These are phyloP conservation scores for Pseudorasbora parva DNA, from an alignment of 2,113 vertebrate species.

Conservation along the genomic window DNA sequence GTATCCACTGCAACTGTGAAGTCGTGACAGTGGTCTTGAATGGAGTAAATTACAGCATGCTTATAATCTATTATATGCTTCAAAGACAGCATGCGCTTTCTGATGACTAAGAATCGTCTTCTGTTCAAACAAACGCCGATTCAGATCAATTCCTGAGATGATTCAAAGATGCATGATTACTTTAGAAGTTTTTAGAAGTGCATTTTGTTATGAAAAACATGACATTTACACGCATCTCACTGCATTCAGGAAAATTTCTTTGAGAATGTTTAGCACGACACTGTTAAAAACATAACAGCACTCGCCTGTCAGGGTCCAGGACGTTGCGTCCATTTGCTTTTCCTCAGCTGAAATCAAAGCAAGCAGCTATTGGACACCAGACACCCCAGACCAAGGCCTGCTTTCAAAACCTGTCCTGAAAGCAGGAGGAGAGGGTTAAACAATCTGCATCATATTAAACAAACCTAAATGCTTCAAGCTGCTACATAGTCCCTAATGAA, in stretches of 20 bases:
- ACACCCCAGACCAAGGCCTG: constrained; percentile 56
- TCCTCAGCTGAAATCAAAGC: constrained; percentile 73
- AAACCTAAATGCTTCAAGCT: constrained; percentile 81
- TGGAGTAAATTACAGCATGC: background rate
- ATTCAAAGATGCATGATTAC: constrained; percentile 25
- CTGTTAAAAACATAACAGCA: constrained; percentile 38
- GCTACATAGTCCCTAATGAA: constrained; percentile 78
- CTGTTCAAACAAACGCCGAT: constrained; percentile 13
- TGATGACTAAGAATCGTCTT: background rate
- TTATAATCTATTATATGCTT: background rate
- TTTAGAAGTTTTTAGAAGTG: constrained; percentile 18
- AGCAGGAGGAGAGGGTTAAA: constrained; percentile 66
- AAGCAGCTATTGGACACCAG: constrained; percentile 65
- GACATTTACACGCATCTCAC: background rate
- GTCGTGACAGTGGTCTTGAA: background rate
- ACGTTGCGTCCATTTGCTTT: constrained; percentile 55
- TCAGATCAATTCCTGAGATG: background rate
- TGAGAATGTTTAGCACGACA: background rate
- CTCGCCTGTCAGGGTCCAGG: constrained; percentile 38
- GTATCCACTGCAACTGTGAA: background rate
- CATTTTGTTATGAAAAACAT: constrained; percentile 13
- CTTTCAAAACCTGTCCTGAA: constrained; percentile 57
- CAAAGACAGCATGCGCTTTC: background rate
- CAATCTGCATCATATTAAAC: constrained; percentile 77
- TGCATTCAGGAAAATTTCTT: background rate